phyloP scores from a whole-genome alignment of 2,113 vertebrate genomes.

The Xyrauchen texanus region DNA sequence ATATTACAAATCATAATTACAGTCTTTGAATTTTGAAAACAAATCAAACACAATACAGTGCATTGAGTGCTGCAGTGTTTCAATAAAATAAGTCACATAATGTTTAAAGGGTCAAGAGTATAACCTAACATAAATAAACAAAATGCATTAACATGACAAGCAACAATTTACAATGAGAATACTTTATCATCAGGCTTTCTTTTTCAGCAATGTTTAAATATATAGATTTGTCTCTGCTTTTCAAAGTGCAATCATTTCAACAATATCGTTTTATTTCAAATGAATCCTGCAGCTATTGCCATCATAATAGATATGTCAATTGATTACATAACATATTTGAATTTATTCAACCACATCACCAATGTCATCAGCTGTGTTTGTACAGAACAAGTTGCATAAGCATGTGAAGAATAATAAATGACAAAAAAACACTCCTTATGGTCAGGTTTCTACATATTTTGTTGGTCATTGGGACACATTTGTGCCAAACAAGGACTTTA shows the following conservation, averaged over 20 bases:
- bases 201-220: not conserved
- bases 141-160: not conserved
- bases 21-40: not conserved
- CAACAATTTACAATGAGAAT: not conserved
- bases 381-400: not conserved
- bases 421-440: too few species aligned
- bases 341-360: not conserved
- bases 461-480: too few species aligned
- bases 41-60: not conserved
- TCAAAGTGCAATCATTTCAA: not conserved
- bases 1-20: conserved; percentile 10
- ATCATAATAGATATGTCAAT: not conserved
- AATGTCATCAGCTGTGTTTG: conserved; percentile 19
- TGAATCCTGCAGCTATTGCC: not conserved
- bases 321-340: too few species aligned
- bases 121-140: not conserved
- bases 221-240: not conserved
- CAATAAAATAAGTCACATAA: conserved; percentile 13
- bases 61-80: not conserved
- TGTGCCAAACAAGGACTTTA: too few species aligned
- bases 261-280: not conserved
- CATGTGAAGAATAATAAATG: not conserved
- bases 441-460: too few species aligned
- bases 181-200: conserved; percentile 3
- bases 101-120: conserved; percentile 8